These are phyloP conservation scores for Molossus alvarezi DNA, from an alignment of 2,797 vertebrate genomes.

Conservation along the genomic window DNA sequence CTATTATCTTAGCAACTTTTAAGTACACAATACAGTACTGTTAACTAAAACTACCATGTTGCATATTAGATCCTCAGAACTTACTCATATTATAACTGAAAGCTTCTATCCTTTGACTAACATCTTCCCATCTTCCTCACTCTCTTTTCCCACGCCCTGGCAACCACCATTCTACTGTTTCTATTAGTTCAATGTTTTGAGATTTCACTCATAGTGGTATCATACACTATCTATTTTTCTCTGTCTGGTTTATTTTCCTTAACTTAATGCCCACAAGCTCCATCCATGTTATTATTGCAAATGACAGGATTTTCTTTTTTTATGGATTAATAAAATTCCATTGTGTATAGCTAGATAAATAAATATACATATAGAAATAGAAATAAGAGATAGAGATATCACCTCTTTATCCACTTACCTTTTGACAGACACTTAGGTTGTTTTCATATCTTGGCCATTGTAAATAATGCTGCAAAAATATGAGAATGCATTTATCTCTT, in stretches of 20 bases:
- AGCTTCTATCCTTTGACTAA: not conserved
- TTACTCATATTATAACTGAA: not conserved
- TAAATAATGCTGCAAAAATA: not conserved
- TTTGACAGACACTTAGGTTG: not conserved
- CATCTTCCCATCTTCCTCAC: not conserved
- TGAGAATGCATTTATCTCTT: not conserved
- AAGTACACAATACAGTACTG: not conserved
- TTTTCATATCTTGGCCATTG: not conserved
- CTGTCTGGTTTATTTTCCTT: not conserved
- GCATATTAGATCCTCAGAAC: not conserved
- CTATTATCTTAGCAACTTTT: not conserved
- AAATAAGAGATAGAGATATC: not conserved
- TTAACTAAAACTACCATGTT: not conserved
- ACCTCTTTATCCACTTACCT: not conserved
- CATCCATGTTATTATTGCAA: not conserved
- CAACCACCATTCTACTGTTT: not conserved
- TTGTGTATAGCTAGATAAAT: not conserved
- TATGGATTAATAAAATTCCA: not conserved
- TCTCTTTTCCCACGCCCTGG: not conserved
- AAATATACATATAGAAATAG: not conserved
- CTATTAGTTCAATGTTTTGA: not conserved
- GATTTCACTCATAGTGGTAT: not conserved
- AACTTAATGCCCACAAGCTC: not conserved
- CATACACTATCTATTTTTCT: not conserved
- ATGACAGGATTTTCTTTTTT: not conserved